A percentile compares a stretch with the other conserved stretches of the same genome.
phyloP scores from a whole-genome alignment of 37 sponge, comb jelly and placozoan species.

The Oopsacas minuta region DNA sequence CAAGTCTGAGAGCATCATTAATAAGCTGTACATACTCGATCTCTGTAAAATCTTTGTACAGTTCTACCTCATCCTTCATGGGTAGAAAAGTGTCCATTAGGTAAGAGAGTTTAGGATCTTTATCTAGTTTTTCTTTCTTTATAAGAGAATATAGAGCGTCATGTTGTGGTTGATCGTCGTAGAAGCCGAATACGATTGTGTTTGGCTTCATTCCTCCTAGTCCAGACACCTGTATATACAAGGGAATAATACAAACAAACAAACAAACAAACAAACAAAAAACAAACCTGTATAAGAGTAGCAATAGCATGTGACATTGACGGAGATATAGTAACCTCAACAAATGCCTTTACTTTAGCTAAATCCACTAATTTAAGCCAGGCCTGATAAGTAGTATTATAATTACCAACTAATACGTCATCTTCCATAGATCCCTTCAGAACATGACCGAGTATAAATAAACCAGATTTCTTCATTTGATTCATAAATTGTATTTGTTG shows the following conservation, averaged over 20 bases:
- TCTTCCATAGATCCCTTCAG: conserved; percentile 16
- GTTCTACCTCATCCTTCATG: not conserved
- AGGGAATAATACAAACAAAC: not conserved
- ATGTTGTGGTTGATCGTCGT: not conserved
- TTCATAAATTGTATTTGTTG: conserved; percentile 78
- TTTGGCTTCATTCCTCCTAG: conserved; percentile 99
- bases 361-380: conserved; percentile 88
- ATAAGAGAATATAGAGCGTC: conserved; percentile 9
- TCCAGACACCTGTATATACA: conserved; percentile 61
- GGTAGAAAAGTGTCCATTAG: conserved; percentile 18
- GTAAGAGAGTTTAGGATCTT: not conserved
- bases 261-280: not conserved
- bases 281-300: conserved; percentile 47
- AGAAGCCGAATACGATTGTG: conserved; percentile 76
- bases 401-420: conserved; percentile 22
- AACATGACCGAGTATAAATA: conserved; percentile 32
- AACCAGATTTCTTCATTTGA: conserved; percentile 81
- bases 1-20: conserved; percentile 71
- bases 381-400: conserved; percentile 37
- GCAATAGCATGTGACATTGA: conserved; percentile 59
- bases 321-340: conserved; percentile 61
- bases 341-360: conserved; percentile 83
- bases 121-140: not conserved
- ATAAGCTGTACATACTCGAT: conserved; percentile 3
- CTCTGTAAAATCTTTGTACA: not conserved